These are phyloP conservation scores for Dryobotodes eremita DNA, from an alignment of 2,888 invertebrate species.

Conservation along the genomic window DNA sequence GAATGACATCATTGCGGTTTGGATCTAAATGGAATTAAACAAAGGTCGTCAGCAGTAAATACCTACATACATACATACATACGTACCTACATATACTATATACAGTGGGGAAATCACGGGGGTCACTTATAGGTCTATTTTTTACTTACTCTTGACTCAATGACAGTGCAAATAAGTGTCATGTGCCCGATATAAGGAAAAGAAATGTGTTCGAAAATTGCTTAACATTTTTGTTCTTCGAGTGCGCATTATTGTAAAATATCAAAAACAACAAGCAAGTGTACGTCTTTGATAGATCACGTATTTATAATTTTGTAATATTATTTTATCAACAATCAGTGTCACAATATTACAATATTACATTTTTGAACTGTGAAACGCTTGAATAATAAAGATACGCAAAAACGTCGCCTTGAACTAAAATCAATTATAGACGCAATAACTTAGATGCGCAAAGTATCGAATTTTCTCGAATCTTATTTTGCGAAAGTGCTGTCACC, in stretches of 20 bases:
- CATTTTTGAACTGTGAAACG: constrained; percentile 30
- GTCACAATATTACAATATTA: constrained; percentile 41
- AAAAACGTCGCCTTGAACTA: constrained; percentile 41
- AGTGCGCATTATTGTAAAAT: neutral
- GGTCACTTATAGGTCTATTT: neutral
- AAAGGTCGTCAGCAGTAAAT: constrained; percentile 7
- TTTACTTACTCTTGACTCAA: too few relatives aligned
- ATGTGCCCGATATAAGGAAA: neutral
- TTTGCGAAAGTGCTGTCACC: constrained; percentile 9
- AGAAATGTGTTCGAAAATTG: neutral
- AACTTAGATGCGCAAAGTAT: neutral
- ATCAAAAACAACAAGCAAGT: neutral
- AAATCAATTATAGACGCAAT: constrained; percentile 15
- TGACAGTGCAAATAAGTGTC: neutral
- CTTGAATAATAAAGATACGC: constrained; percentile 36
- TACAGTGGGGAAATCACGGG: neutral
- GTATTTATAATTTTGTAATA: constrained; percentile 31
- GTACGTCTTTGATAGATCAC: constrained; percentile 39
- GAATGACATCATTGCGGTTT: constrained; percentile 54
- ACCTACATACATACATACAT: too few relatives aligned
- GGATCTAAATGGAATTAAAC: constrained; percentile 25
- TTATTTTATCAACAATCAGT: constrained; percentile 34
- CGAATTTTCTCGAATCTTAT: neutral
- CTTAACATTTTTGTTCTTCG: neutral
- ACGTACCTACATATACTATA: neutral